Conservation (phyloP, 2,113 vertebrate species). For the Notothenia coriiceps region DNA sequence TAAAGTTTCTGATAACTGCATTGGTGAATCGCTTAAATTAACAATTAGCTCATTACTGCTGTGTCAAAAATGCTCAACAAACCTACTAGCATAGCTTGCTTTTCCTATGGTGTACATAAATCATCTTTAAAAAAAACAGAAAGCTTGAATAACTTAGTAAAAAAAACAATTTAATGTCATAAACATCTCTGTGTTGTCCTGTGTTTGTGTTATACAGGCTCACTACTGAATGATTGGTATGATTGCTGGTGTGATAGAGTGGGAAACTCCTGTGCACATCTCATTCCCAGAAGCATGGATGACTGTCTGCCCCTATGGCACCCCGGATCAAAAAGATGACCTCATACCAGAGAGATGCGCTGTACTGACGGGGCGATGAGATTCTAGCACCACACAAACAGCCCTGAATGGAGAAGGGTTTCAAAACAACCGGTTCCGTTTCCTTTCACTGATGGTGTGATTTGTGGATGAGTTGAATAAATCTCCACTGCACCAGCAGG, state of each 20-base stretch:
- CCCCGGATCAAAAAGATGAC: slow-evolving; percentile 59
- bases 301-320: slow-evolving; percentile 73
- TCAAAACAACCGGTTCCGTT: slow-evolving; percentile 66
- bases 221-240: slow-evolving; percentile 35
- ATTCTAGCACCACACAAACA: slow-evolving; percentile 67
- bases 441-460: slow-evolving; percentile 59
- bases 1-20: no score
- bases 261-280: slow-evolving; percentile 57
- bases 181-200: not conserved
- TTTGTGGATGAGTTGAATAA: slow-evolving; percentile 46
- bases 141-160: not conserved
- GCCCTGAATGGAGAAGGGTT: slow-evolving; percentile 57
- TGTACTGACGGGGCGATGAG: slow-evolving; percentile 59
- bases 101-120: not conserved
- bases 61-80: not conserved
- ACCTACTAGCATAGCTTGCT: not conserved
- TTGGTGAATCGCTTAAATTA: no score
- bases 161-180: not conserved
- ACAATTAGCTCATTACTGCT: not conserved
- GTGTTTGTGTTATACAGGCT: slow-evolving; percentile 39
- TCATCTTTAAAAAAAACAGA: not conserved
- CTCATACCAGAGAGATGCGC: slow-evolving; percentile 79
- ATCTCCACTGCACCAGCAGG: slow-evolving; percentile 41
- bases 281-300: slow-evolving; percentile 53
- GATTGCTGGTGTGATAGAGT: slow-evolving; percentile 39